Evolutionary conservation across 2,797 vertebrate genomes (phyloP).

Genomic region (Liasis olivaceus): DNA sequence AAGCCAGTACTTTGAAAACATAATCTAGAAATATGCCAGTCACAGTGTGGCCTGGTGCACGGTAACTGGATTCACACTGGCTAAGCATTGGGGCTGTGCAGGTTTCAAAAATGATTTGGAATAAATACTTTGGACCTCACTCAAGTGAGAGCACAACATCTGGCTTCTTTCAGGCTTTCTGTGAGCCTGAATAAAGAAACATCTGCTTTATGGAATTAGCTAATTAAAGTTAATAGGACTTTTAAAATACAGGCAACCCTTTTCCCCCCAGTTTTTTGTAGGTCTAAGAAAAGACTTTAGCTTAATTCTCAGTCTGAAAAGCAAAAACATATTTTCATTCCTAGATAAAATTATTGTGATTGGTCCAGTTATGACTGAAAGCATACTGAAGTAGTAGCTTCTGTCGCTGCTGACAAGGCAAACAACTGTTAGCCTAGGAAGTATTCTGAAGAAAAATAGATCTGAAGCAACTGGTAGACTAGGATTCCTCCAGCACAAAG

Average conservation of each 20-base stretch:
- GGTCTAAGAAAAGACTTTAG: neutral
- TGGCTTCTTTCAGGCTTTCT: neutral
- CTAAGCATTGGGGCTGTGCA: neutral
- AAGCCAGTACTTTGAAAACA: neutral
- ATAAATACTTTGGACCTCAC: neutral
- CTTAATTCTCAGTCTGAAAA: neutral
- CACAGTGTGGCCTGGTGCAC: neutral
- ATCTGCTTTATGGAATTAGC: neutral
- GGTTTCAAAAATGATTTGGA: neutral
- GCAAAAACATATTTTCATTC: neutral
- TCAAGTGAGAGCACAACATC: neutral
- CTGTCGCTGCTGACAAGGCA: neutral
- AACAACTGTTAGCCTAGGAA: neutral
- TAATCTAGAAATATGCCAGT: neutral
- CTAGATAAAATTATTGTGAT: neutral
- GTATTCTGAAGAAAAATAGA: neutral
- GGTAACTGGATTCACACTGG: neutral
- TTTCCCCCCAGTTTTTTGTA: neutral
- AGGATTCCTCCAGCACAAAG: neutral
- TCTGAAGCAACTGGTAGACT: neutral
- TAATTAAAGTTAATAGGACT: neutral
- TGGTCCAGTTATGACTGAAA: neutral
- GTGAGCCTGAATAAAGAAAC: neutral
- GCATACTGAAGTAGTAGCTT: neutral
- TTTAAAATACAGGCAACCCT: neutral